Evolutionary conservation across 2,113 vertebrate genomes (phyloP).

Genomic region (Malurus alboscapulatus): DNA sequence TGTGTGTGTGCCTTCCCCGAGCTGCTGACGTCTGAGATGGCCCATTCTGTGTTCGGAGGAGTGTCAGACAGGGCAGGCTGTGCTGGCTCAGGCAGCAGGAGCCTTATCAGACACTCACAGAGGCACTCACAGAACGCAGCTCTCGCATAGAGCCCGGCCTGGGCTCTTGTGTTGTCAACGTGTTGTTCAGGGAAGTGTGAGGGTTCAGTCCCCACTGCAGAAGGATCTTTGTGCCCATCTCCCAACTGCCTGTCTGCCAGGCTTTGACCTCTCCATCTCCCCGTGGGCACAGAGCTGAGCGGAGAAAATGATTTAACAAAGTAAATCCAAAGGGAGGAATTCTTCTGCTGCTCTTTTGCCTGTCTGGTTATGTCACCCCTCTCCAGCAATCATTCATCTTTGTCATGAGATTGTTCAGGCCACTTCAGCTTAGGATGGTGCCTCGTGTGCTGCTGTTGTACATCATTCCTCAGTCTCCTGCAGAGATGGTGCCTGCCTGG

Average conservation of each 20-base stretch:
- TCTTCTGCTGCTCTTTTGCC: background rate
- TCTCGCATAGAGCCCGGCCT: background rate
- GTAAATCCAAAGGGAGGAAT: background rate
- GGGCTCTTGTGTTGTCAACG: background rate
- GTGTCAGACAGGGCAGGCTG: background rate
- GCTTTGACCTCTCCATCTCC: background rate
- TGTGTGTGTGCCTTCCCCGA: background rate
- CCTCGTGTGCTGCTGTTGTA: background rate
- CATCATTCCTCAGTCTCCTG: background rate
- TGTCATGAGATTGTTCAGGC: background rate
- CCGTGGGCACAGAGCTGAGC: background rate
- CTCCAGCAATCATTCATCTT: background rate
- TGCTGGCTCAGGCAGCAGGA: background rate
- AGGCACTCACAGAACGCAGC: background rate
- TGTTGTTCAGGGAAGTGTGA: background rate
- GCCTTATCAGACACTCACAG: constrained; percentile 14
- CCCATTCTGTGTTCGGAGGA: background rate
- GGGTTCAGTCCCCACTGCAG: background rate
- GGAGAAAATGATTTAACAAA: background rate
- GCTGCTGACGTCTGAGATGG: background rate
- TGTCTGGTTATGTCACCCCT: background rate
- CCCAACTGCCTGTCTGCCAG: background rate
- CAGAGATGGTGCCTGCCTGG: background rate
- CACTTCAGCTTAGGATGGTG: background rate
- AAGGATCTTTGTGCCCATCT: background rate